These are phyloP conservation scores for Pyrocoelia pectoralis DNA, from an alignment of 2,888 invertebrate species.

Conservation along the genomic window DNA sequence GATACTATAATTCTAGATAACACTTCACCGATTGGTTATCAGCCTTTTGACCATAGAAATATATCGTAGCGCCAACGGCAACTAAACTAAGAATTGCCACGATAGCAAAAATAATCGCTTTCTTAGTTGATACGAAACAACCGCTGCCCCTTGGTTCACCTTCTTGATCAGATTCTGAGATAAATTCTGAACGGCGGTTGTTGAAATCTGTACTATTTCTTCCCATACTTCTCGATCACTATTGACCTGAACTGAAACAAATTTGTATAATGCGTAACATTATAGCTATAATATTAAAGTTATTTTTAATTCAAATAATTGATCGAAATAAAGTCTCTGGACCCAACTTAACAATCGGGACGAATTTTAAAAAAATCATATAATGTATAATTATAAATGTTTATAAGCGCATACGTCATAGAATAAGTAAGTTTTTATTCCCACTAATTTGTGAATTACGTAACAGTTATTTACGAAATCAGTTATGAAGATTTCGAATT, in stretches of 20 bases:
- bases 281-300: conserved; percentile 40
- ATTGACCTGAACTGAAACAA: too few relatives aligned
- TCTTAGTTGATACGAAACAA: conserved; percentile 68
- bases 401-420: too few relatives aligned
- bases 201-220: conserved; percentile 45
- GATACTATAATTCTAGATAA: background rate
- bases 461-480: too few relatives aligned
- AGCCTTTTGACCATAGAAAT: conserved; percentile 53
- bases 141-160: conserved; percentile 68
- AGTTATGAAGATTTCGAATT: too few relatives aligned
- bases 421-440: too few relatives aligned
- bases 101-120: conserved; percentile 62
- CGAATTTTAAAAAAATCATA: too few relatives aligned
- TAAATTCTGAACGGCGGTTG: conserved; percentile 67
- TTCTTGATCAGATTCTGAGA: conserved; percentile 64
- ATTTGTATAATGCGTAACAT: too few relatives aligned
- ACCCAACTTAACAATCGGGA: too few relatives aligned
- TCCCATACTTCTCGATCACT: conserved; percentile 19
- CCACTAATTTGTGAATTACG: too few relatives aligned
- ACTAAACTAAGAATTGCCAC: conserved; percentile 50
- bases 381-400: too few relatives aligned
- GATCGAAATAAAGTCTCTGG: too few relatives aligned
- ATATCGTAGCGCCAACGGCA: conserved; percentile 53
- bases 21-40: conserved; percentile 10
- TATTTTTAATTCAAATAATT: conserved; percentile 43